Evolutionary conservation across 2,113 vertebrate genomes (phyloP).

Genomic region (Orientallactaga bullata): DNA sequence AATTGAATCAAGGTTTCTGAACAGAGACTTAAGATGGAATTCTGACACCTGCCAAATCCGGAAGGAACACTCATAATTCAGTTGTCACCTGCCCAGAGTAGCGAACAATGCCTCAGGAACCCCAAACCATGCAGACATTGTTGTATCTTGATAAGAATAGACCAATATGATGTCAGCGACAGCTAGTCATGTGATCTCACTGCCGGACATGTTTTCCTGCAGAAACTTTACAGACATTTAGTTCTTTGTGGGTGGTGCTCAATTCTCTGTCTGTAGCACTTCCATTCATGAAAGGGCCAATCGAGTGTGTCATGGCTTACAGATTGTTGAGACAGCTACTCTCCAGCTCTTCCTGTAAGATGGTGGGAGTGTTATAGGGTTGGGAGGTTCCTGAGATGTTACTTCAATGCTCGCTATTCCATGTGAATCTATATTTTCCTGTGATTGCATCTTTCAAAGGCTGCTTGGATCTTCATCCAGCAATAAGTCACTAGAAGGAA

Average conservation of each 20-base stretch:
- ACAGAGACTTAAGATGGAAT: constrained; percentile 45
- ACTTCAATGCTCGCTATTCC: not conserved
- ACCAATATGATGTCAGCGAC: not conserved
- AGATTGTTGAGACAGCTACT: not conserved
- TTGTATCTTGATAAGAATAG: constrained; percentile 41
- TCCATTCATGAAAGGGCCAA: not conserved
- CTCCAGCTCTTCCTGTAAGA: not conserved
- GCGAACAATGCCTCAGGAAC: not conserved
- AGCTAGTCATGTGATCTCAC: not conserved
- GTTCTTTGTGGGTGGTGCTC: not conserved
- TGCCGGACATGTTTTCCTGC: not conserved
- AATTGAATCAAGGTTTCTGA: constrained; percentile 41
- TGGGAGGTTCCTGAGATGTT: not conserved
- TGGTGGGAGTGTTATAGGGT: not conserved
- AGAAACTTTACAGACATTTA: not conserved
- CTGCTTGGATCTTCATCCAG: not conserved
- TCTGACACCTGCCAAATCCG: constrained; percentile 38
- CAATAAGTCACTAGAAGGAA: not conserved
- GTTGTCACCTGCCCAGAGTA: constrained; percentile 13
- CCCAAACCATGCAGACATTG: not conserved
- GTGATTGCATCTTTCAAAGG: not conserved
- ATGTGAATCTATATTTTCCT: not conserved
- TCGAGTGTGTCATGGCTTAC: not conserved
- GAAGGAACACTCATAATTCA: constrained; percentile 16
- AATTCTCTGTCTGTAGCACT: not conserved